A percentile compares a stretch with the other conserved stretches of the same genome.
These are phyloP conservation scores for Atopsyche davidsoni DNA, from an alignment of 1,140 invertebrate genomes.

Conservation along the genomic window DNA sequence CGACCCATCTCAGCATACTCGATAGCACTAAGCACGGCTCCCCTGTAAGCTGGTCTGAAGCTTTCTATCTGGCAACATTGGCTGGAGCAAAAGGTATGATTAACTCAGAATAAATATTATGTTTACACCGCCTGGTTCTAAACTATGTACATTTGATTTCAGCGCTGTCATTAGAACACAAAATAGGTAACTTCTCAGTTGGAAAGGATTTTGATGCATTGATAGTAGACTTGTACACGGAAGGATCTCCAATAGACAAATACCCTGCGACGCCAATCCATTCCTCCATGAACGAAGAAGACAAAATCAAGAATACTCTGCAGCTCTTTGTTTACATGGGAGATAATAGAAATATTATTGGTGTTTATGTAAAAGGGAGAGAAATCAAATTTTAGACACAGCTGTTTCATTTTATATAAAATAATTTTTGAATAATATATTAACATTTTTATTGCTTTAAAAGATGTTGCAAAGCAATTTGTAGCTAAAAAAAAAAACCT, in stretches of 20 bases:
- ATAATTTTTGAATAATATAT: too few species aligned
- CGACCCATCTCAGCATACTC: slow-evolving; percentile 53
- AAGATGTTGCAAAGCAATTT: too few species aligned
- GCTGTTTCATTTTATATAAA: neutral
- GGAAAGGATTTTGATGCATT: slow-evolving; percentile 86
- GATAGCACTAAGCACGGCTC: slow-evolving; percentile 33
- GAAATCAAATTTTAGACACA: slow-evolving; percentile 45
- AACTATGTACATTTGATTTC: slow-evolving; percentile 32
- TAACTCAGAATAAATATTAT: neutral
- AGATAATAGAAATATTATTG: slow-evolving; percentile 75
- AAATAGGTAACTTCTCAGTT: slow-evolving; percentile 70
- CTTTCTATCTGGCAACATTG: slow-evolving; percentile 77
- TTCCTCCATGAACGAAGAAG: slow-evolving; percentile 19
- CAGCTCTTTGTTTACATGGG: slow-evolving; percentile 79
- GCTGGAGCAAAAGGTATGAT: slow-evolving; percentile 73
- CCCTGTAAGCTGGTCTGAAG: slow-evolving; percentile 67
- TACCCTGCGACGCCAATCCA: slow-evolving; percentile 30
- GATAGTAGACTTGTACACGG: slow-evolving; percentile 54
- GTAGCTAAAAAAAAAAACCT: too few species aligned
- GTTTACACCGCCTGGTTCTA: neutral
- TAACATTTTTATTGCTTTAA: too few species aligned
- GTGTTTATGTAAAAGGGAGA: slow-evolving; percentile 70
- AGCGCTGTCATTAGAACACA: slow-evolving; percentile 66
- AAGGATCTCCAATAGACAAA: slow-evolving; percentile 51
- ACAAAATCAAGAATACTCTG: slow-evolving; percentile 53